Percentiles rank a stretch among this genome's conserved stretches.
Conservation (phyloP, 2,797 vertebrate species). For the Mormyrops boulengeri region DNA sequence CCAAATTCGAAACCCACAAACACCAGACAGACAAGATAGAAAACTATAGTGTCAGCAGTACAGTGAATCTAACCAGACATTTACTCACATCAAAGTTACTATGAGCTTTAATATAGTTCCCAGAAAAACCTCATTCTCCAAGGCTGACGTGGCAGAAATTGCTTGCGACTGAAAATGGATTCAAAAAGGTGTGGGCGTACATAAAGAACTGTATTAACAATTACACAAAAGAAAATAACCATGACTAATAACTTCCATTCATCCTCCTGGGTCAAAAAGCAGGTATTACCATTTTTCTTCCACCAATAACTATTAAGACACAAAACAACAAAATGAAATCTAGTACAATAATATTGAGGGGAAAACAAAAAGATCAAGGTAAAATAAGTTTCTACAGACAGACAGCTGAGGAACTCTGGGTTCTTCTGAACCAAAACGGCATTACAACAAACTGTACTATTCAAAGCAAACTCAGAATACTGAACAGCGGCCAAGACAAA, state of each 20-base stretch:
- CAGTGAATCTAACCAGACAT: constrained; percentile 1
- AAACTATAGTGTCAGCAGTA: background rate
- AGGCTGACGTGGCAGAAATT: background rate
- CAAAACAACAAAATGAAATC: background rate
- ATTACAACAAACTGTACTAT: background rate
- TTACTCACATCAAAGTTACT: background rate
- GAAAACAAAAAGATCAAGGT: background rate
- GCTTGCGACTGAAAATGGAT: background rate
- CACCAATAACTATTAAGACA: background rate
- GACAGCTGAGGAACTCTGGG: background rate
- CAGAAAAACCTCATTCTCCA: background rate
- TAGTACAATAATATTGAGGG: background rate
- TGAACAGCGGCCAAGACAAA: background rate
- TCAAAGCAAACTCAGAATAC: background rate
- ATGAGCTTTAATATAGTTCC: background rate
- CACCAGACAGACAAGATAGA: background rate
- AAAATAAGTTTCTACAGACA: background rate
- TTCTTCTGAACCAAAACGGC: background rate
- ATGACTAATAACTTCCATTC: constrained; percentile 1
- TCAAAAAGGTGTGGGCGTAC: background rate
- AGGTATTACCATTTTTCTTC: background rate
- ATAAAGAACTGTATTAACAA: background rate
- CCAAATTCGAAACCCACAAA: background rate
- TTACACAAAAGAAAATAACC: background rate
- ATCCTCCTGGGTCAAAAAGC: background rate